phyloP scores from a whole-genome alignment of 92 coral and sea anemone species.

The Parazoanthus darwini region DNA sequence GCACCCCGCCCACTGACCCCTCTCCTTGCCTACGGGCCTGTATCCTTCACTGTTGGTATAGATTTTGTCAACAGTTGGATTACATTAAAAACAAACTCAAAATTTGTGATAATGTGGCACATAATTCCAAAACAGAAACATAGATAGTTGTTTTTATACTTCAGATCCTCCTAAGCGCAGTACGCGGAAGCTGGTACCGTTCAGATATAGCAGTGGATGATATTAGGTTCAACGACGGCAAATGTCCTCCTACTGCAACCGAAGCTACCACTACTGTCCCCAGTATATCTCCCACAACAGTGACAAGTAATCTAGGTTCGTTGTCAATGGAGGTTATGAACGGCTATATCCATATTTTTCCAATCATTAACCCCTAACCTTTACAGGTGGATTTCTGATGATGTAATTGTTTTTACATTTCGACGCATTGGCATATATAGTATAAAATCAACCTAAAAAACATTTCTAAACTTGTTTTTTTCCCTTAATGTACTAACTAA shows the following conservation, averaged over 20 bases:
- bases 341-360: not conserved
- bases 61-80: not conserved
- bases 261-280: conserved; percentile 2
- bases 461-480: too few species aligned
- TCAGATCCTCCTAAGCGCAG: conserved; percentile 18
- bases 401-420: too few species aligned
- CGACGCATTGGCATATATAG: too few species aligned
- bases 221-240: conserved; percentile 6
- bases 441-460: too few species aligned
- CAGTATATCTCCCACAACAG: not conserved
- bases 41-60: not conserved
- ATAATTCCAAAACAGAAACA: not conserved
- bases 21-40: too few species aligned
- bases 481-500: too few species aligned
- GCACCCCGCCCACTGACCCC: too few species aligned
- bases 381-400: too few species aligned
- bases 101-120: not conserved
- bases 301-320: not conserved
- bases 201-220: conserved; percentile 35
- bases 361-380: not conserved
- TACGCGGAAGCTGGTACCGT: conserved; percentile 22
- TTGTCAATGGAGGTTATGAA: not conserved
- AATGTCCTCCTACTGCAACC: not conserved
- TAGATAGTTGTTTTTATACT: not conserved
- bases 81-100: not conserved